phyloP scores from a whole-genome alignment of 2,113 vertebrate genomes.

The Nothocercus nigrocapillus region DNA sequence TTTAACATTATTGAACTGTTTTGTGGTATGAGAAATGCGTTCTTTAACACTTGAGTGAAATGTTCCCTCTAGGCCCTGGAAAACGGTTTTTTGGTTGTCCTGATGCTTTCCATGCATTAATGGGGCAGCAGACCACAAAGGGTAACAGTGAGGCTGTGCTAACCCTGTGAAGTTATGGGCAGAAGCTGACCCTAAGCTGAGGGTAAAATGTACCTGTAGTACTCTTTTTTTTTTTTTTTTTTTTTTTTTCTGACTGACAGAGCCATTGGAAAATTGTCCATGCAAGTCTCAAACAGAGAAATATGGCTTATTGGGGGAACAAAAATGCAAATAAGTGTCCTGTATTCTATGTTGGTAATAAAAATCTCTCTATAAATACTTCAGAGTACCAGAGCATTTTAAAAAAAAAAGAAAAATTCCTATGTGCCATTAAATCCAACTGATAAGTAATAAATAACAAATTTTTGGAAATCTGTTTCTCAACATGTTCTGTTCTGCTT shows the following conservation, averaged over 20 bases:
- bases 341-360: background rate
- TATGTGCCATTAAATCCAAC: background rate
- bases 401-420: background rate
- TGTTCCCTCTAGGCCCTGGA: background rate
- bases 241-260: background rate
- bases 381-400: background rate
- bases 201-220: background rate
- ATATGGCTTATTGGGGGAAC: background rate
- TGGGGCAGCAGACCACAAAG: background rate
- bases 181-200: background rate
- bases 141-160: background rate
- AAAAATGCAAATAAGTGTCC: background rate
- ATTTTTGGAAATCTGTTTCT: too few relatives aligned
- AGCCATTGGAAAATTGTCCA: background rate
- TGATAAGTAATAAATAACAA: background rate
- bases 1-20: conserved; percentile 1
- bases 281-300: background rate
- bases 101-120: background rate
- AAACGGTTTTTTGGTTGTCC: background rate
- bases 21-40: background rate
- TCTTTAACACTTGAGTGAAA: background rate
- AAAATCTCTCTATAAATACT: background rate
- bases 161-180: background rate
- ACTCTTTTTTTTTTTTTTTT: too few relatives aligned
- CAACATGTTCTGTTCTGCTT: background rate